Percentiles rank a stretch among this genome's conserved stretches.
Conservation (phyloP, 1,140 invertebrate species). For the Amyelois transitella region DNA sequence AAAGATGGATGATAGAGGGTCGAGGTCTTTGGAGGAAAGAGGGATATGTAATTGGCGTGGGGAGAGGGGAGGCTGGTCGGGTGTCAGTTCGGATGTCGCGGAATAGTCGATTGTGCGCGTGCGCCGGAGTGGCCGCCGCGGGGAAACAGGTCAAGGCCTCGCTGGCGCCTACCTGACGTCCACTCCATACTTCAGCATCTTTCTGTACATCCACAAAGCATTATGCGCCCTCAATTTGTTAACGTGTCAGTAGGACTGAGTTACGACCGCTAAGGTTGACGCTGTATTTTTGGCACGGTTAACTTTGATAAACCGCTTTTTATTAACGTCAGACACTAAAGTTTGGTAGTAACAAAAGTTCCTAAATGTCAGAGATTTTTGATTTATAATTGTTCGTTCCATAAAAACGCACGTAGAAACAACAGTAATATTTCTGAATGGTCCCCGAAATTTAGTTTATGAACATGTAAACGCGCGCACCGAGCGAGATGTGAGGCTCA, state of each 20-base stretch:
- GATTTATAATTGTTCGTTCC: not conserved
- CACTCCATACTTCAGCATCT: conserved; percentile 10
- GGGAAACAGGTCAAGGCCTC: conserved; percentile 61
- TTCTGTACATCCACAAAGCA: not conserved
- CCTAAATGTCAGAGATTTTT: not conserved
- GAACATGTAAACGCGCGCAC: conserved; percentile 38
- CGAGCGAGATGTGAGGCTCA: conserved; percentile 62
- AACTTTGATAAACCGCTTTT: not conserved
- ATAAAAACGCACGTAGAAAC: not conserved
- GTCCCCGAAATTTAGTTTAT: conserved; percentile 42
- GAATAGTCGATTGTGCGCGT: conserved; percentile 50
- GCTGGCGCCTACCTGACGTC: conserved; percentile 52
- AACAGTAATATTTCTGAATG: conserved; percentile 5
- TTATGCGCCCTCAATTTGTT: not conserved
- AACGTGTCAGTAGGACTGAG: not conserved
- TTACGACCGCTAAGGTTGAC: not conserved
- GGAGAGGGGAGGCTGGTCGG: conserved; percentile 4
- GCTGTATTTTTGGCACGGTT: not conserved
- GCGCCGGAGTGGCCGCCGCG: conserved; percentile 21
- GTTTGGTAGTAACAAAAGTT: not conserved
- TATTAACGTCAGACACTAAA: not conserved
- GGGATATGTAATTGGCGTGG: not conserved
- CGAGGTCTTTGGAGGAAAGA: too few species aligned
- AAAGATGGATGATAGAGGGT: too few species aligned
- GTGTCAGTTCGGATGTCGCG: conserved; percentile 42